A percentile compares a stretch with the other conserved stretches of the same genome.
These are phyloP conservation scores for Chironomus riparius DNA, from an alignment of 2,888 invertebrate genomes.

Conservation along the genomic window DNA sequence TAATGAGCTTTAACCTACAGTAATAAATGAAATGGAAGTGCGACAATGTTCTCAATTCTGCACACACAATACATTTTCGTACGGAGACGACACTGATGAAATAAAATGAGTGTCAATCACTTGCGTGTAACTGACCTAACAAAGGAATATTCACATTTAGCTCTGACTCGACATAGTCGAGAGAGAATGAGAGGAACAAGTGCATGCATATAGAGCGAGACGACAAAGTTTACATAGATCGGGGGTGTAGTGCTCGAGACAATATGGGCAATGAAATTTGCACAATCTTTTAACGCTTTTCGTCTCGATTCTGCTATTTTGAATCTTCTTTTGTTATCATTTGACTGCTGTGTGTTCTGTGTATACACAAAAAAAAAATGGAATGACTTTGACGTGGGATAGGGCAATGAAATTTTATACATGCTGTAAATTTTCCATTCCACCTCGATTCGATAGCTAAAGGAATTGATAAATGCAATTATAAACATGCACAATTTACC, in stretches of 20 bases:
- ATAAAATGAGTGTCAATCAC: conserved; percentile 12
- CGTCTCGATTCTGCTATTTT: background rate
- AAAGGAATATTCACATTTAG: background rate
- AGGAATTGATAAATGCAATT: no score
- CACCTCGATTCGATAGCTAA: no score
- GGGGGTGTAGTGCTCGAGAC: background rate
- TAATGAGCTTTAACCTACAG: no score
- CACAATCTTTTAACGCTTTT: conserved; percentile 1
- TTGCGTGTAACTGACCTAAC: conserved; percentile 20
- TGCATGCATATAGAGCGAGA: no score
- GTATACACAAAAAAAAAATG: no score
- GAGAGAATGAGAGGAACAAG: no score
- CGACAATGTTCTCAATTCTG: background rate
- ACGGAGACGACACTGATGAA: background rate
- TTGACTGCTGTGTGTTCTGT: background rate
- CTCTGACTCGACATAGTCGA: background rate
- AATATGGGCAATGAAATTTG: conserved; percentile 2
- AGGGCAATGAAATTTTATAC: background rate
- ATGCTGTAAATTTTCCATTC: no score
- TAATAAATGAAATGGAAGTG: no score
- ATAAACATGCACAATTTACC: no score
- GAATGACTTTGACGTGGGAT: background rate
- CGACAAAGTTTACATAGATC: no score
- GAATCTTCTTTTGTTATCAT: background rate
- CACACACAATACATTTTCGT: background rate